Conservation (phyloP, 2,888 invertebrate genomes). For the Lepidochitona cinerea region DNA sequence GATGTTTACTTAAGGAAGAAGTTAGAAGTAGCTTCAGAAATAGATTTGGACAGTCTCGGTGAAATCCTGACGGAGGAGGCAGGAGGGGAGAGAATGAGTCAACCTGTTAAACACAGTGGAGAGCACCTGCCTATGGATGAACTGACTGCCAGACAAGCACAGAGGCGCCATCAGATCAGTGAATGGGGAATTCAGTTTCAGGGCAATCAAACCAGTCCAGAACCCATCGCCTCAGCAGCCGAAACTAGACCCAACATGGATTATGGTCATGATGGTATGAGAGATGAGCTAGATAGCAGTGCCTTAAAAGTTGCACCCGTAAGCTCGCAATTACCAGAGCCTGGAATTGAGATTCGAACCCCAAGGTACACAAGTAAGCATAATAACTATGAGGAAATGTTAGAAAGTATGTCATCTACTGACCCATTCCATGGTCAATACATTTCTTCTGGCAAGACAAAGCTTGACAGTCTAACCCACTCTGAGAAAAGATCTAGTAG, state of each 20-base stretch:
- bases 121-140: conserved; percentile 18
- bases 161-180: background rate
- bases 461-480: background rate
- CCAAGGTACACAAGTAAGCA: conserved; percentile 37
- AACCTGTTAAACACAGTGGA: conserved; percentile 4
- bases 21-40: conserved; percentile 46
- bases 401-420: conserved; percentile 31
- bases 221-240: background rate
- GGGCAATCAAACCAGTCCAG: background rate
- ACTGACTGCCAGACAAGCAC: background rate
- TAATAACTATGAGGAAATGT: conserved; percentile 41
- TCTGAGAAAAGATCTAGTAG: background rate
- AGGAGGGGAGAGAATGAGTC: background rate
- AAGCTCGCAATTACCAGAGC: background rate
- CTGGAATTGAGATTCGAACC: conserved; percentile 26
- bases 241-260: conserved; percentile 11
- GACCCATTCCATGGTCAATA: conserved; percentile 47
- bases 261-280: background rate
- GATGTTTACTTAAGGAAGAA: conserved; percentile 22
- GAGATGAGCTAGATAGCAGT: background rate
- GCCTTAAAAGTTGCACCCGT: no score
- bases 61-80: conserved; percentile 36
- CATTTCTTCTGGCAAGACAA: conserved; percentile 33
- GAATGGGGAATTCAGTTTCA: conserved; percentile 1
- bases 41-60: conserved; percentile 43